Base-by-base conservation (phyloP, 2,888 invertebrate species). In the Papilio elwesi region DNA sequence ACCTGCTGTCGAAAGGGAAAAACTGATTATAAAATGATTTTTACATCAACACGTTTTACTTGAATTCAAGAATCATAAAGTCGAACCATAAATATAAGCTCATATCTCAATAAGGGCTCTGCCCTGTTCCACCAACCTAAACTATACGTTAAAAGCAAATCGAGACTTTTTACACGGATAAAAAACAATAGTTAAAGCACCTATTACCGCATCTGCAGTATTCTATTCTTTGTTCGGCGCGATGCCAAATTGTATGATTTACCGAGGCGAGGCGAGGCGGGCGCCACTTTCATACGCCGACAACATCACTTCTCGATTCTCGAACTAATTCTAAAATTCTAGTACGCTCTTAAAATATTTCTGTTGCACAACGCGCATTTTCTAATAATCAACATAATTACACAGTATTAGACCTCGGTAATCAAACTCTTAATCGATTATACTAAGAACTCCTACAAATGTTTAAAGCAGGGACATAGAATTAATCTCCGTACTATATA, bases 181-280 rank as follows among this genome's bases (percentile, higher is more conserved):
- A 65, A 63, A 47, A 64, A 38, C 73, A 49, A 64, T 16, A 16
- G 48, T 10, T 15, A 10, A 16, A 64, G 67, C 69, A 72, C 67
- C 68, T 57, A 63, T 69, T 53, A 74, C 68, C 70, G 69, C 70
- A 73, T 72, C 74, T 70, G 16, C 59, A 71, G 73, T 70, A 71
- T 43, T 72, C 67, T 79, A 78, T 70, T 79, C 78, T 78, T 84
- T 85, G 86, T 73, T 82, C 84, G 89, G 90, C 90, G 83, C 81
- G 77, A 79, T 85, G 92, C 91, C 92, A 92, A 91, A 89, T 87
- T 84, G 78, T 88, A 87, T 90, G 91, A 91, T 92, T 89, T 90
- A 91, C 82, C 74, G 85, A 83, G 80, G 2, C 74, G 79, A 82
- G 80, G 77, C 77, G 78, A 76, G 79, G 73, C 81, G 85, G 87